Evolutionary conservation across 1,140 invertebrate species (phyloP), one percentile per base, ranked within the genome.

Genomic region (Drosophila pectinifera): DNA sequence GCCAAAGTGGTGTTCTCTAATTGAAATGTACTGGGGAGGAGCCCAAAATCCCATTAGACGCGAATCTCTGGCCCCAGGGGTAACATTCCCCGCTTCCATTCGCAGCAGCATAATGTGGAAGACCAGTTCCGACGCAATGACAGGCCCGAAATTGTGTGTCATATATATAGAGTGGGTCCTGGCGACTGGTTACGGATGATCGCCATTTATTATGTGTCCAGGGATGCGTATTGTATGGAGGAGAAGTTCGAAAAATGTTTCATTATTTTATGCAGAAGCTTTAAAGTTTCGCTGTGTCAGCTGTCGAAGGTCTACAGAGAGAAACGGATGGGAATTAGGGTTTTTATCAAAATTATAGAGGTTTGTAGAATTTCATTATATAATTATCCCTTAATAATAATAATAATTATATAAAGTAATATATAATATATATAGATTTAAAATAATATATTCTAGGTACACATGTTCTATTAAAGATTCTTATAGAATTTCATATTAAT

Each of bases 1-100:
- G 14, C 51, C 42, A 10, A 57, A 70, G 48, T 41, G 31, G 53
- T 48, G 63, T 48, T 55, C 69, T 58, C 84, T 89, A 88, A 88
- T 88, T 88, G 83, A 89, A 89, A 89, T 84, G 80, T 75, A 88
- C 61, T 70, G 83, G 53, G 59, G 56, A 58, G 58, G 34, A 31
- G 63, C 41, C 74, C 36, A 51, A 83, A 89, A 88, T 89, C 63
- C 72, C 76, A 89, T 88, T 88, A 89, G 72, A 63, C 26, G 31
- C 48, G 57, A 70, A 65, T 68, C 64, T 55, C 61, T 45, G 28
- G 36, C 31, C 79, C 69, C 58, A 24, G 20, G 75, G 65, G 56
- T 24, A 36, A 41, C 56, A 81, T 80, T 81, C 39, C 26, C 31
- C 28, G 16, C 26, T 57, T 34, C 53, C 67, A 38, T 28, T 74